Percentiles rank a stretch among this genome's conserved stretches.
Conservation (phyloP, 2,888 invertebrate species). For the Eristalis intricaria region DNA sequence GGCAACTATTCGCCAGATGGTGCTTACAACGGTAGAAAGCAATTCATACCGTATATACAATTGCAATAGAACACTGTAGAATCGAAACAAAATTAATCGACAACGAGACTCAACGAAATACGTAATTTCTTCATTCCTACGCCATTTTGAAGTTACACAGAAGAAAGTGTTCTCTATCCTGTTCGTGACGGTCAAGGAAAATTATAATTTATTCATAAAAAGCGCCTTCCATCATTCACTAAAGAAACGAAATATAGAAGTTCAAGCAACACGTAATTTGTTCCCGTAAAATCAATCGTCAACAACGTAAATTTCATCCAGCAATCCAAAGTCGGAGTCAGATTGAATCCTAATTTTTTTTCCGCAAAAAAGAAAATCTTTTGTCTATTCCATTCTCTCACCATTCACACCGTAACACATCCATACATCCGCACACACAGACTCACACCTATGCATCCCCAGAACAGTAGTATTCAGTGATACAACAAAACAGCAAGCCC, state of each 20-base stretch:
- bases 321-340: constrained; percentile 50
- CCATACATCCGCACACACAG: constrained; percentile 2
- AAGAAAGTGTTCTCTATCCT: constrained; percentile 74
- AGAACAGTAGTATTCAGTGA: constrained; percentile 30
- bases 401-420: constrained; percentile 64
- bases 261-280: constrained; percentile 49
- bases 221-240: constrained; percentile 60
- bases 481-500: constrained; percentile 64
- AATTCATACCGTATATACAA: neutral
- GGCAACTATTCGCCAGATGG: neutral
- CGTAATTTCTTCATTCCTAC: constrained; percentile 68
- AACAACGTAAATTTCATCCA: constrained; percentile 54
- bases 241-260: constrained; percentile 42
- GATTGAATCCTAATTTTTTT: constrained; percentile 59
- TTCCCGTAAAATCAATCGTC: constrained; percentile 35
- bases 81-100: constrained; percentile 45
- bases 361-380: constrained; percentile 63
- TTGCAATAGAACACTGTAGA: constrained; percentile 4
- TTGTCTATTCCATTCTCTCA: constrained; percentile 70
- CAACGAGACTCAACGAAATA: constrained; percentile 64
- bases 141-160: constrained; percentile 74
- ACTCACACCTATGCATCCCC: neutral
- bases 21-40: neutral
- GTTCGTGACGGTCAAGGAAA: constrained; percentile 72
- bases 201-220: constrained; percentile 66